phyloP scores from a whole-genome alignment of 92 coral and sea anemone species.

The Parazoanthus darwini region DNA sequence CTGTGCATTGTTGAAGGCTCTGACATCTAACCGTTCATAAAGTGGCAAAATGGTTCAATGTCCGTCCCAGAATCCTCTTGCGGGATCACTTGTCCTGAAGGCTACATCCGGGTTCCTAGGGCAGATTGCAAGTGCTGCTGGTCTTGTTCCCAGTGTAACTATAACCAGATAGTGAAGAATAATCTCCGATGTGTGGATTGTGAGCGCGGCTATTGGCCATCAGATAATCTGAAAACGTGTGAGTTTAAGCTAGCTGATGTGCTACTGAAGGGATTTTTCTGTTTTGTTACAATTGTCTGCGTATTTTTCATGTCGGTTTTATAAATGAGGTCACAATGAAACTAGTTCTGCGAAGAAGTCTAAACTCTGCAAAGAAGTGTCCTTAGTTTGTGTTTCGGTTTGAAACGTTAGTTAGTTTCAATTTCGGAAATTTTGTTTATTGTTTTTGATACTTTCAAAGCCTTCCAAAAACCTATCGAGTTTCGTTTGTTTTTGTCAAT shows the following conservation, averaged over 20 bases:
- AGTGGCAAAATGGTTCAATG: constrained; percentile 50
- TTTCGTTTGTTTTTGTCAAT: too few species aligned
- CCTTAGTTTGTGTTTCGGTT: neutral
- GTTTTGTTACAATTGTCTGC: constrained; percentile 56
- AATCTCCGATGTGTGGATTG: constrained; percentile 76
- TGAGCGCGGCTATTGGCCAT: constrained; percentile 82
- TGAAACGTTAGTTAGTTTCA: neutral
- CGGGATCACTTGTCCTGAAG: constrained; percentile 63
- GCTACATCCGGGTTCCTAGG: constrained; percentile 70
- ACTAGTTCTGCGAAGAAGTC: neutral
- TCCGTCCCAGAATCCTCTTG: constrained; percentile 68
- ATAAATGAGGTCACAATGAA: neutral
- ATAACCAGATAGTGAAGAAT: constrained; percentile 74
- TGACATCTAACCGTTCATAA: neutral
- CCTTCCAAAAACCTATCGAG: too few species aligned
- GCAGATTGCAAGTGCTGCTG: constrained; percentile 75
- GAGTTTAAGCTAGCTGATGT: constrained; percentile 65
- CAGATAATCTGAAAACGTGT: constrained; percentile 64
- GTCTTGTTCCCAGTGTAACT: constrained; percentile 74
- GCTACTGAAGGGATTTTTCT: constrained; percentile 58
- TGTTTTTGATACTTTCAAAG: too few species aligned
- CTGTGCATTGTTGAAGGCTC: too few species aligned
- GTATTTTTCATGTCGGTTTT: constrained; percentile 76
- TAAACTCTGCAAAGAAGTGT: too few species aligned
- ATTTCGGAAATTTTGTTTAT: too few species aligned